Percentiles rank a stretch among this genome's conserved stretches.
phyloP scores from a whole-genome alignment of 2,113 vertebrate species.

The Peromyscus maniculatus region DNA sequence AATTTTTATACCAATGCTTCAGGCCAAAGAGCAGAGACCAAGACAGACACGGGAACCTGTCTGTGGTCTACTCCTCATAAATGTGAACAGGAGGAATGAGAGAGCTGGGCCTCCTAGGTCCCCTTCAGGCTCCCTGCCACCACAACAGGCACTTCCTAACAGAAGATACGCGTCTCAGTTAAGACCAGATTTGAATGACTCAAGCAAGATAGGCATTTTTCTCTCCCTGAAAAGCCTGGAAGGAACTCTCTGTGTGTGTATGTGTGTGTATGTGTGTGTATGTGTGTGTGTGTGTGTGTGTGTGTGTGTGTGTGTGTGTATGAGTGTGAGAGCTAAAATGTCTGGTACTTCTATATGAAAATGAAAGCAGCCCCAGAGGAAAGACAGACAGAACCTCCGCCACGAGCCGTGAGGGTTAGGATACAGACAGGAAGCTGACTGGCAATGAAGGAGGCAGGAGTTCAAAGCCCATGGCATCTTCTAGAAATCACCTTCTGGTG shows the following conservation, averaged over 20 bases:
- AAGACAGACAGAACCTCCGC: neutral
- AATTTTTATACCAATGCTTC: too few species aligned
- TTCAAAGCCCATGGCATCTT: conserved; percentile 47
- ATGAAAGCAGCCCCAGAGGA: conserved; percentile 21
- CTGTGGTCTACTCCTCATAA: too few species aligned
- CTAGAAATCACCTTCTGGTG: conserved; percentile 40
- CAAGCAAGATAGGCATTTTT: neutral
- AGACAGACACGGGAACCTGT: too few species aligned
- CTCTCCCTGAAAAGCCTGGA: neutral
- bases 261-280: too few species aligned
- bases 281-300: neutral
- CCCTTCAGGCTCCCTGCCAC: too few species aligned
- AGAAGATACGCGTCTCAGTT: neutral
- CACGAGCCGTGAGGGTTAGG: neutral
- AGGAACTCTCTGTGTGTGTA: too few species aligned
- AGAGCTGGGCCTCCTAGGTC: too few species aligned
- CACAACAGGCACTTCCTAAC: too few species aligned
- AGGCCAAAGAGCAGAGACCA: too few species aligned
- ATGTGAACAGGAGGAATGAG: too few species aligned
- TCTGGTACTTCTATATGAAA: neutral
- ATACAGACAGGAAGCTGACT: conserved; percentile 16
- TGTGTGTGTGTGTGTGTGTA: neutral
- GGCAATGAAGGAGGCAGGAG: conserved; percentile 6
- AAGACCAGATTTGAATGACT: neutral
- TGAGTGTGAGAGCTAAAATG: neutral